A percentile compares a stretch with the other conserved stretches of the same genome.
phyloP scores from a whole-genome alignment of 53 echinoderm and acorn worm species.

The Pentamera pediparva region DNA sequence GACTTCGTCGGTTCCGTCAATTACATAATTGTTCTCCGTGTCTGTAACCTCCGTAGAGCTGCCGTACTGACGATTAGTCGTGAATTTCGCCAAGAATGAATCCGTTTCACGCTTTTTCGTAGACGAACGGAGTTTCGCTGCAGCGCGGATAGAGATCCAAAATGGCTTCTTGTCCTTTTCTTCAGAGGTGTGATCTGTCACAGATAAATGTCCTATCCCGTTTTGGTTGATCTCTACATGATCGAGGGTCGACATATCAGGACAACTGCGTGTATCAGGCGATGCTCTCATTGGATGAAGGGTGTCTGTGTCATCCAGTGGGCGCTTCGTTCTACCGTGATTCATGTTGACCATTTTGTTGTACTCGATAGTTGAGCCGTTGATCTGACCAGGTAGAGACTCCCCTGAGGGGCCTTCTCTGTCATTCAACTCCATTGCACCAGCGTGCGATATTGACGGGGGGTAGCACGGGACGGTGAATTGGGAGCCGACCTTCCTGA shows the following conservation, averaged over 20 bases:
- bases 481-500: too few relatives aligned
- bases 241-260: background rate
- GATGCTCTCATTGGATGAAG: background rate
- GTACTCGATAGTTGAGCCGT: background rate
- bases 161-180: constrained; percentile 1
- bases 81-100: constrained; percentile 82
- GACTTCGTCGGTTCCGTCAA: constrained; percentile 15
- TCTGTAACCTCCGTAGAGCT: too few relatives aligned
- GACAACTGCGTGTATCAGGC: background rate
- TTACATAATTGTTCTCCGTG: background rate
- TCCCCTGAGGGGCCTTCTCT: background rate
- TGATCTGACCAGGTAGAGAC: background rate
- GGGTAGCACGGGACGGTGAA: too few relatives aligned
- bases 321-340: too few relatives aligned
- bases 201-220: background rate
- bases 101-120: constrained; percentile 36
- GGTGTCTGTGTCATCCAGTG: too few relatives aligned
- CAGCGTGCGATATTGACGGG: background rate
- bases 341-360: background rate
- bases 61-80: constrained; percentile 54
- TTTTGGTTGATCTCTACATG: background rate
- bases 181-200: background rate
- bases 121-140: constrained; percentile 31
- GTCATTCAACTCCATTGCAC: too few relatives aligned
- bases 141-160: constrained; percentile 73